These are phyloP conservation scores for Pegoplata infirma DNA, from an alignment of 2,888 invertebrate genomes.

Conservation along the genomic window DNA sequence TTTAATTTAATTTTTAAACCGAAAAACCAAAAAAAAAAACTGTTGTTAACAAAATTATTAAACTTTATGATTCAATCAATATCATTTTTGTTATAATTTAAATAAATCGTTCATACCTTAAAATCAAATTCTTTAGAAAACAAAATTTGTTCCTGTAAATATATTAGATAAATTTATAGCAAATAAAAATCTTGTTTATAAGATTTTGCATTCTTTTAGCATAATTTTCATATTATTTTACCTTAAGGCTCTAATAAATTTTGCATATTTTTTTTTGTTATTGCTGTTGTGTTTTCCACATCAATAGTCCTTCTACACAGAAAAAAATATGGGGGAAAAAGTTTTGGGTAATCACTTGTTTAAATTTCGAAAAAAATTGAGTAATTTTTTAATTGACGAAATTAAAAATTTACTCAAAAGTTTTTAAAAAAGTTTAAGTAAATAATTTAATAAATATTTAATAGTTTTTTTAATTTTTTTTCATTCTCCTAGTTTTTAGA, in stretches of 20 bases:
- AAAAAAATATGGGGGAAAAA: no score
- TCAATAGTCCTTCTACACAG: constrained; percentile 35
- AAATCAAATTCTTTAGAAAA: constrained; percentile 25
- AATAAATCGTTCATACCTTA: constrained; percentile 33
- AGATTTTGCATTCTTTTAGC: constrained; percentile 67
- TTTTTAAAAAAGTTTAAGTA: no score
- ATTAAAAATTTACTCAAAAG: no score
- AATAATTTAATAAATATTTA: no score
- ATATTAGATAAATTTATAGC: not conserved
- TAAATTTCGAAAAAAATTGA: no score
- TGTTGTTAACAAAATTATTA: constrained; percentile 55
- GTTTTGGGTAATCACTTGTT: no score
- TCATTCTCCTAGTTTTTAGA: no score
- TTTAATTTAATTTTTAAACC: constrained; percentile 40
- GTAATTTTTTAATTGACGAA: no score
- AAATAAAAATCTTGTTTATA: not conserved
- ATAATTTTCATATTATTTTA: constrained; percentile 72
- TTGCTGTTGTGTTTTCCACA: constrained; percentile 10
- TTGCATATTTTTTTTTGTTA: constrained; percentile 20
- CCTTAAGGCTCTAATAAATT: constrained; percentile 67
- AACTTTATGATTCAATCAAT: constrained; percentile 62
- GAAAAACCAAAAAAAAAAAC: constrained; percentile 11
- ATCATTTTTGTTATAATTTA: constrained; percentile 56
- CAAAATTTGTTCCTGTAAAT: not conserved
- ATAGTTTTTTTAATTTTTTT: no score